These are phyloP conservation scores for Dendrocincla fuliginosa DNA, from an alignment of 2,797 vertebrate genomes.

Conservation along the genomic window DNA sequence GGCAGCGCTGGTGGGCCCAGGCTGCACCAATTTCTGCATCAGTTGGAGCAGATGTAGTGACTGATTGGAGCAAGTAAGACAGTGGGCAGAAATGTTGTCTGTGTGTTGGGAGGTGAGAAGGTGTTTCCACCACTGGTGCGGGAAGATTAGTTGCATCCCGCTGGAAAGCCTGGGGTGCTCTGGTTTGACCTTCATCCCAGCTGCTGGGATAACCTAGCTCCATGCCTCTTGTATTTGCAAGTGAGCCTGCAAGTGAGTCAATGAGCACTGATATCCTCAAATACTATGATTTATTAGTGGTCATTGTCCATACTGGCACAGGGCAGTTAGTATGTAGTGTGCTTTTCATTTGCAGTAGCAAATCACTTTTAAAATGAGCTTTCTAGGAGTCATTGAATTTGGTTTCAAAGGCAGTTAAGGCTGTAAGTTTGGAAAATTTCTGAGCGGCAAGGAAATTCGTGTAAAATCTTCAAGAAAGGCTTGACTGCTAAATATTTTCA, in stretches of 20 bases:
- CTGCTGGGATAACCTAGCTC: background rate
- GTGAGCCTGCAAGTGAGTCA: background rate
- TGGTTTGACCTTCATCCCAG: background rate
- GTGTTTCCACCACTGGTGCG: background rate
- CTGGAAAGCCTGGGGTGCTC: background rate
- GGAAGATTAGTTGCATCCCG: background rate
- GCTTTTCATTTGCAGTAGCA: background rate
- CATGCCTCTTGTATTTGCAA: background rate
- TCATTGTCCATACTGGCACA: accelerated
- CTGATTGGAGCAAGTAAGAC: background rate
- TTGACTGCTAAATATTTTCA: background rate
- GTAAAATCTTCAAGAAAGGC: background rate
- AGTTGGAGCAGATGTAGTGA: background rate
- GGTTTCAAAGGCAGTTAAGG: background rate
- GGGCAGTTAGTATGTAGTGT: background rate
- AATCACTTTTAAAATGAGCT: background rate
- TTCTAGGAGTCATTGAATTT: background rate
- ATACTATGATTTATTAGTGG: background rate
- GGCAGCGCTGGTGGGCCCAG: background rate
- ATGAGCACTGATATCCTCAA: background rate
- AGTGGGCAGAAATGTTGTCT: accelerated
- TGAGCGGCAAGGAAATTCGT: background rate
- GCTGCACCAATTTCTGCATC: accelerated
- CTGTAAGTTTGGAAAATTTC: background rate
- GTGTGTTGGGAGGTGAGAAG: background rate